Conservation (phyloP, 64 coral and sea anemone genomes). For the Dendrophyllia cribrosa region DNA sequence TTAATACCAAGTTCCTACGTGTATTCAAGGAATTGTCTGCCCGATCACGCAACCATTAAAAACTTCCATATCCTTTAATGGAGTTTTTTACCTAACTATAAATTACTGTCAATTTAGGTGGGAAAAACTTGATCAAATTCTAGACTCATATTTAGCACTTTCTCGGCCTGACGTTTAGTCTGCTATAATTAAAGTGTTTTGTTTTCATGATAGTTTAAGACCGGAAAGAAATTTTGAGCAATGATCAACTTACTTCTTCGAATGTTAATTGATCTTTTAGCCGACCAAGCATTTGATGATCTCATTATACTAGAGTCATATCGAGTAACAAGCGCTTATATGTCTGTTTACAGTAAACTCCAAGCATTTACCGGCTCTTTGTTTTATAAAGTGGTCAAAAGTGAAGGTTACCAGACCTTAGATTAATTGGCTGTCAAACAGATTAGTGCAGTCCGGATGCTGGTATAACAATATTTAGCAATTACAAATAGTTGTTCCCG, state of each 20-base stretch:
- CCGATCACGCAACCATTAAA: slow-evolving; percentile 31
- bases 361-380: slow-evolving; percentile 79
- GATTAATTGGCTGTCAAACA: slow-evolving; percentile 82
- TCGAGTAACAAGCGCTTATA: slow-evolving; percentile 15
- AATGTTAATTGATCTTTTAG: slow-evolving; percentile 32
- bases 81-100: neutral
- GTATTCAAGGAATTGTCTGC: neutral
- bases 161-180: neutral
- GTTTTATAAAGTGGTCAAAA: slow-evolving; percentile 62
- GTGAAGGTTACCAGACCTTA: slow-evolving; percentile 31
- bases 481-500: slow-evolving; percentile 33
- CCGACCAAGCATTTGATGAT: slow-evolving; percentile 50
- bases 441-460: slow-evolving; percentile 47
- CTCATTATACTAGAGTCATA: slow-evolving; percentile 14
- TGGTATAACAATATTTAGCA: slow-evolving; percentile 49
- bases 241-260: slow-evolving; percentile 1
- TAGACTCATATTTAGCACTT: neutral
- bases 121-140: neutral
- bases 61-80: neutral
- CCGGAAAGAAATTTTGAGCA: slow-evolving; percentile 29
- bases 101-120: neutral
- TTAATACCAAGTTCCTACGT: neutral
- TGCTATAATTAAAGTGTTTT: neutral
- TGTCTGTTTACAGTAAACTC: slow-evolving; percentile 51
- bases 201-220: neutral